Percentiles rank a stretch among this genome's conserved stretches.
Evolutionary conservation across 2,113 vertebrate genomes (phyloP).

Genomic region (Oreochromis aureus): DNA sequence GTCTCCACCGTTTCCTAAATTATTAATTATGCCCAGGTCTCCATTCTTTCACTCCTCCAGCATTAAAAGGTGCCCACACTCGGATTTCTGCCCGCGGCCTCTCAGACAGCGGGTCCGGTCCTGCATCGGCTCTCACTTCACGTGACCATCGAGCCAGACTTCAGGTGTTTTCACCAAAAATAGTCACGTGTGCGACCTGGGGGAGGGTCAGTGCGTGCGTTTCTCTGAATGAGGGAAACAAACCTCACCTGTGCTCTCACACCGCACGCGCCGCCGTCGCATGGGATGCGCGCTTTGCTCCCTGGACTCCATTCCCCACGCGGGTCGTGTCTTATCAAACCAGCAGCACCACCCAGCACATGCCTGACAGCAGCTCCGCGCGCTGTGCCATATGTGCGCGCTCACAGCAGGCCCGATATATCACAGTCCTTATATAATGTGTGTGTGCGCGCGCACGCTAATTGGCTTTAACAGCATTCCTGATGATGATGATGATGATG

Average conservation of each 20-base stretch:
- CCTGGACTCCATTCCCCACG: conserved; percentile 39
- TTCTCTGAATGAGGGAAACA: neutral
- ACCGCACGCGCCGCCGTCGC: conserved; percentile 14
- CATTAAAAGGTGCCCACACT: neutral
- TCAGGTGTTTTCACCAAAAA: neutral
- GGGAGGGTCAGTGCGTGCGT: neutral
- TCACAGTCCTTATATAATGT: neutral
- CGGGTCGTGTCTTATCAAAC: neutral
- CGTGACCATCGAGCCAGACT: neutral
- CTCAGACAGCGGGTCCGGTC: neutral
- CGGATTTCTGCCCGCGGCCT: neutral
- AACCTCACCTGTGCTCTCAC: conserved; percentile 64
- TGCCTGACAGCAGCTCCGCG: neutral
- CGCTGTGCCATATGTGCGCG: neutral
- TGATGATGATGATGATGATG: neutral
- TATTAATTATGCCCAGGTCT: no score
- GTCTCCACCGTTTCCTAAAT: neutral
- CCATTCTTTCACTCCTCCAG: neutral
- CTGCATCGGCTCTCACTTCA: neutral
- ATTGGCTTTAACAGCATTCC: neutral
- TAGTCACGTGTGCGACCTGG: neutral
- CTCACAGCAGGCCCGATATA: neutral
- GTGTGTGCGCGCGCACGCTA: neutral
- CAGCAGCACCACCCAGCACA: accelerated
- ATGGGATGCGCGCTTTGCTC: neutral